Evolutionary conservation across 2,113 vertebrate species (phyloP), one percentile per base, ranked within the genome.

Genomic region (Saguinus midas): DNA sequence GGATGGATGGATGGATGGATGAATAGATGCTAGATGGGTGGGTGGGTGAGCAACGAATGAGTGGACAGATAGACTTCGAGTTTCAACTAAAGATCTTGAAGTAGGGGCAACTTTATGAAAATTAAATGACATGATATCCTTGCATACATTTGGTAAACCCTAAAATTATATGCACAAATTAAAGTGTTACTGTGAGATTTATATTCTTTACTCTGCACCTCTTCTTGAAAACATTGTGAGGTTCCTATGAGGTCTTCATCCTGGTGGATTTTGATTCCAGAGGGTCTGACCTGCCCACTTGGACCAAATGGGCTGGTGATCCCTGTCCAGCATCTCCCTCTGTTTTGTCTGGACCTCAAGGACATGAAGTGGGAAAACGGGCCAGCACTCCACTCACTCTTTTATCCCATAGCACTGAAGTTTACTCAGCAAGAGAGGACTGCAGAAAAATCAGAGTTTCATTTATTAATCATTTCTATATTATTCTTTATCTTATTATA

Each of bases 401-500:
- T 96, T 75, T 55, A 27, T 35, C 14, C 27, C 11, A 37, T 85
- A 50, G n/a, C 17, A 32, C 52, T 91, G 3, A 55, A 21, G 83
- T 75, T 85, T 66, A 55, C 8, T 35, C 2, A 70, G 27, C 20
- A 83, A 80, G 37, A 50, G 3, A 57, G 3, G 57, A 40, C 75
- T 80, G 90, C 6, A 8, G 78, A n/a, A 87, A 68, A 79, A 58
- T 52, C 45, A 52, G 40, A 68, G 84, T 58, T 75, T 29, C 48
- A 96, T 0, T 0, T n/a, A 93, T 45, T 91, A 87, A 90, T 48
- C 57, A 88, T 82, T 81, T 70, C 50, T 94, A 35, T 92, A 95
- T 84, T 95, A 86, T 83, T 70, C 86, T 50, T 21, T 92, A 86
- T 97, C 98, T 96, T 94, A 91, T 66, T 91, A 57, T 96, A 97